Percentiles rank a stretch among this genome's conserved stretches.
Conservation (phyloP, 2,113 vertebrate species). For the Ailuropoda melanoleuca region DNA sequence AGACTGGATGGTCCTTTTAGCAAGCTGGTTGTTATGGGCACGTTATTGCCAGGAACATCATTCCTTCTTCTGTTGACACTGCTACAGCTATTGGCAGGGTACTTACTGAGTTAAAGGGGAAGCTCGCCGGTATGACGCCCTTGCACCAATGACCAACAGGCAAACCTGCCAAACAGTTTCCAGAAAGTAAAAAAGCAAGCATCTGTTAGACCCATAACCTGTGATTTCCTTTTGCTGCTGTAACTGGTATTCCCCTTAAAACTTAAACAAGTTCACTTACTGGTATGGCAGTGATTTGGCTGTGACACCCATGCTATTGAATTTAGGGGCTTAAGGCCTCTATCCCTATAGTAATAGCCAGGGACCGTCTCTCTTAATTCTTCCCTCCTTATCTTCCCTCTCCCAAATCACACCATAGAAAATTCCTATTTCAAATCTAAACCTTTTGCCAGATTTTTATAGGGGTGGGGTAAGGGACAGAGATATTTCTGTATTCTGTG, state of each 20-base stretch:
- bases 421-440: background rate
- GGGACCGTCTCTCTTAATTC: background rate
- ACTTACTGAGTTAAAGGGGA: background rate
- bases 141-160: background rate
- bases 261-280: background rate
- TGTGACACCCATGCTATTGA: background rate
- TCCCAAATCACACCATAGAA: background rate
- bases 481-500: slow-evolving; percentile 6
- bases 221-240: background rate
- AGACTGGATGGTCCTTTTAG: background rate
- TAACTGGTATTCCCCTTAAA: background rate
- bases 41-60: background rate
- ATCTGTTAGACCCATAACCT: background rate
- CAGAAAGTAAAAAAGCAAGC: background rate
- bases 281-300: background rate
- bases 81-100: background rate
- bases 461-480: background rate
- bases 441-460: background rate
- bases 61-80: background rate
- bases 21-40: background rate
- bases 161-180: background rate
- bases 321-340: background rate
- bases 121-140: background rate
- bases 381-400: background rate
- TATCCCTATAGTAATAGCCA: background rate